Conservation (phyloP, 1,140 invertebrate genomes). For the Aleiodes sp. region DNA sequence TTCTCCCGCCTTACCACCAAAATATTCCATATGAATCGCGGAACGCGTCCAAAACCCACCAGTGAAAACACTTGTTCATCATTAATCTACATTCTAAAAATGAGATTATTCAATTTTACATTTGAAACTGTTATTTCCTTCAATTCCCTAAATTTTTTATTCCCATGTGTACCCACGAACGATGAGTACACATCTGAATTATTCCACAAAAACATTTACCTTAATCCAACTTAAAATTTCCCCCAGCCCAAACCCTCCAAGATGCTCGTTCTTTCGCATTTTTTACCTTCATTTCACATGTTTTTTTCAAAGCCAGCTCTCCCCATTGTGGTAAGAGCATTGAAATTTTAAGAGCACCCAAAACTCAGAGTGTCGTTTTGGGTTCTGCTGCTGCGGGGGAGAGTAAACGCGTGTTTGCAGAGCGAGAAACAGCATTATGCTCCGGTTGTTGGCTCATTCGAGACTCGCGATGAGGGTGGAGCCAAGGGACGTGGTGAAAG, state of each 20-base stretch:
- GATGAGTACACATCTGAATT: background rate
- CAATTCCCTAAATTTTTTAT: too few relatives aligned
- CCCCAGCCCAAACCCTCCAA: too few relatives aligned
- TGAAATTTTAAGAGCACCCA: constrained; percentile 5
- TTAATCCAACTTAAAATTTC: background rate
- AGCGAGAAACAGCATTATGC: background rate
- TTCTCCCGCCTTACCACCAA: too few relatives aligned
- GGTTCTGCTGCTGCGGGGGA: too few relatives aligned
- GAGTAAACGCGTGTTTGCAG: background rate
- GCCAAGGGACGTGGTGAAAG: background rate
- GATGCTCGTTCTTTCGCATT: background rate
- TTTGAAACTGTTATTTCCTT: too few relatives aligned
- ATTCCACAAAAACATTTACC: background rate
- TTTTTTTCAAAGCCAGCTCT: background rate
- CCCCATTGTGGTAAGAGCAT: constrained; percentile 1
- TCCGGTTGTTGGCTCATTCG: background rate
- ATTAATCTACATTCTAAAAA: too few relatives aligned
- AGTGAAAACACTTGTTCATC: too few relatives aligned
- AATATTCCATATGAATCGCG: too few relatives aligned
- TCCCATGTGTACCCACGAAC: too few relatives aligned
- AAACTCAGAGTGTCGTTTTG: background rate
- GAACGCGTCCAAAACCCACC: too few relatives aligned
- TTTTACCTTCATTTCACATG: background rate
- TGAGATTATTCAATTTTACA: too few relatives aligned
- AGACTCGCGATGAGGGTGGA: background rate